Evolutionary conservation across 2,888 invertebrate species (phyloP), one percentile per base, ranked within the genome.

Genomic region (Hedychridium roseum): DNA sequence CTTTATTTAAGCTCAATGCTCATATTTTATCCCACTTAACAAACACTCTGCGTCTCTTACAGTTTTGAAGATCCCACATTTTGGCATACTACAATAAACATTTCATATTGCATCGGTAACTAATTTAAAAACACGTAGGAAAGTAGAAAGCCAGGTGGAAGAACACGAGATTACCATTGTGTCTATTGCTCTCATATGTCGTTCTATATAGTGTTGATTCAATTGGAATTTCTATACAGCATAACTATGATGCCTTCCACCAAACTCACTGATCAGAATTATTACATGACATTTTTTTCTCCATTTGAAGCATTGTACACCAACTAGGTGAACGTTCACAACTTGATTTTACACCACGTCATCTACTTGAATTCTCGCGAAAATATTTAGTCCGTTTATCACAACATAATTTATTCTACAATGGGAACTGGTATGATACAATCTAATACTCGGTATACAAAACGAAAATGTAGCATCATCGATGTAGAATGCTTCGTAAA

Each of bases 61-160:
- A 57, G 50, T 57, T 57, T 54, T 37, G 54, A 57, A 55, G 63
- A 51, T 63, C 57, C 62, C 63, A 55, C 41, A 53, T 62, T 40
- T 64, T 64, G 63, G 63, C 54, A 60, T 64, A 63, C 63, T 64
- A 64, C 32, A 64, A 64, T 55, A 63, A 64, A 64, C 45, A 64
- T 51, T 51, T 35, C 46, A 35, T 34, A 44, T 48, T 63, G 42
- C 55, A 54, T 37, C 40, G 3, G 17, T 16, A 16, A 15, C 16
- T 2, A 12, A 16, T 15, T 32, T 32, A 16, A 32, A 28, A 14
- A 28, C 28, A 28, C 14, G 28, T 28, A 28, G 11, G 28, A 28
- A 28, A 28, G 28, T n/a, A n/a, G n/a, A n/a, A n/a, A n/a, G n/a
- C n/a, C n/a, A n/a, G n/a, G n/a, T n/a, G n/a, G n/a, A n/a, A n/a